A percentile compares a stretch with the other conserved stretches of the same genome.
These are phyloP conservation scores for Thymelicus lineola DNA, from an alignment of 2,888 invertebrate genomes.

Conservation along the genomic window DNA sequence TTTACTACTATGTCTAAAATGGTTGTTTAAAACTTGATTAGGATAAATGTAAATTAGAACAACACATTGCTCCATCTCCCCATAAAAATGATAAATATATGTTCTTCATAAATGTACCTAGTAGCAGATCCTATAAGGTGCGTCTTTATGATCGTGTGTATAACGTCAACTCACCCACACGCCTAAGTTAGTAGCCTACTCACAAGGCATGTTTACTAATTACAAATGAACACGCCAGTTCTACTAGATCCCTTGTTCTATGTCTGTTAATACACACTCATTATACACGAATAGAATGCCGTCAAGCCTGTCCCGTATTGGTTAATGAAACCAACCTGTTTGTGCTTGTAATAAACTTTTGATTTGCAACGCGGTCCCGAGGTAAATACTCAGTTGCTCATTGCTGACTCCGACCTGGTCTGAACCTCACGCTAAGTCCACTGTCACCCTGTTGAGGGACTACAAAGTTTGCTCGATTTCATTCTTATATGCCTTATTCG, in stretches of 20 bases:
- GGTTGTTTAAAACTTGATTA: no score
- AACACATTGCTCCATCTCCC: no score
- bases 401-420: no score
- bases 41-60: no score
- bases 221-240: slow-evolving; percentile 11
- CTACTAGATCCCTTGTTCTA: slow-evolving; percentile 6
- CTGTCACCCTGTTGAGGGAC: no score
- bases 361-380: slow-evolving; percentile 45
- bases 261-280: slow-evolving; percentile 41
- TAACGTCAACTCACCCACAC: no score
- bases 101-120: no score
- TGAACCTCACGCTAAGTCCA: no score
- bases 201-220: slow-evolving; percentile 1
- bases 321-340: slow-evolving; percentile 50
- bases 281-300: slow-evolving; percentile 50
- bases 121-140: no score
- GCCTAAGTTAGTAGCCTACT: not conserved
- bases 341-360: slow-evolving; percentile 45
- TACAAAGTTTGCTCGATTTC: not conserved
- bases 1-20: no score
- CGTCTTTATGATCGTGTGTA: no score
- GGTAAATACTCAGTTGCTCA: slow-evolving; percentile 13
- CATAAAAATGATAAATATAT: no score
- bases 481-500: not conserved
- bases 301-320: slow-evolving; percentile 46